Percentiles rank a stretch among this genome's conserved stretches.
Conservation (phyloP, 2,113 vertebrate genomes). For the Columbina picui region DNA sequence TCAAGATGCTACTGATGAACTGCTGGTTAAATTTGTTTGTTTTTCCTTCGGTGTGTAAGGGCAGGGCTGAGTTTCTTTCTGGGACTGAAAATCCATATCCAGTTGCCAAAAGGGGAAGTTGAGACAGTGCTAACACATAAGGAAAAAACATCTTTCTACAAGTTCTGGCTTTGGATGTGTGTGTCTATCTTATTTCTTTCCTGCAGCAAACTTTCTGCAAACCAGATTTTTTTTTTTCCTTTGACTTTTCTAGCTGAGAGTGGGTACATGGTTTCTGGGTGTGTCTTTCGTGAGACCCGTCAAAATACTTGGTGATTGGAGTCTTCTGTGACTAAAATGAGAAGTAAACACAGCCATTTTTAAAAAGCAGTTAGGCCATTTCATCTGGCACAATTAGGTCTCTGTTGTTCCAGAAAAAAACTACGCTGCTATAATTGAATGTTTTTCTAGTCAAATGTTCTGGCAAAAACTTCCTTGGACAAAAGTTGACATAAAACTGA, state of each 20-base stretch:
- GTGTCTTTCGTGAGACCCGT: not conserved
- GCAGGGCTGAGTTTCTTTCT: not conserved
- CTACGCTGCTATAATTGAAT: not conserved
- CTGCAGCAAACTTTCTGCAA: not conserved
- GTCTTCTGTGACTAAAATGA: slow-evolving; percentile 4
- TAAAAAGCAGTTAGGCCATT: not conserved
- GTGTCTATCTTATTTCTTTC: not conserved
- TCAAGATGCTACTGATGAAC: not conserved
- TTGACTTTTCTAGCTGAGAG: not conserved
- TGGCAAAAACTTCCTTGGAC: not conserved
- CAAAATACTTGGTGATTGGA: not conserved
- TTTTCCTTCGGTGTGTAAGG: not conserved
- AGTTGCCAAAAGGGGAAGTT: slow-evolving; percentile 4
- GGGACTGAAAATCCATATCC: not conserved
- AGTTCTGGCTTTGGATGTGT: not conserved
- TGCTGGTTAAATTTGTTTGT: not conserved
- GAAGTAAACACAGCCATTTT: not conserved
- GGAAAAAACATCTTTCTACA: not conserved
- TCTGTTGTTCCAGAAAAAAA: slow-evolving; percentile 41
- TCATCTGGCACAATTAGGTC: slow-evolving; percentile 10
- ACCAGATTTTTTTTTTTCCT: not conserved
- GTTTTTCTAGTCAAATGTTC: not conserved
- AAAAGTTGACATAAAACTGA: not conserved
- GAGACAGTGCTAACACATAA: not conserved
- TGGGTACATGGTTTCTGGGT: not conserved